Base-by-base conservation (phyloP, 2,888 invertebrate species). In the Doris montereyensis region DNA sequence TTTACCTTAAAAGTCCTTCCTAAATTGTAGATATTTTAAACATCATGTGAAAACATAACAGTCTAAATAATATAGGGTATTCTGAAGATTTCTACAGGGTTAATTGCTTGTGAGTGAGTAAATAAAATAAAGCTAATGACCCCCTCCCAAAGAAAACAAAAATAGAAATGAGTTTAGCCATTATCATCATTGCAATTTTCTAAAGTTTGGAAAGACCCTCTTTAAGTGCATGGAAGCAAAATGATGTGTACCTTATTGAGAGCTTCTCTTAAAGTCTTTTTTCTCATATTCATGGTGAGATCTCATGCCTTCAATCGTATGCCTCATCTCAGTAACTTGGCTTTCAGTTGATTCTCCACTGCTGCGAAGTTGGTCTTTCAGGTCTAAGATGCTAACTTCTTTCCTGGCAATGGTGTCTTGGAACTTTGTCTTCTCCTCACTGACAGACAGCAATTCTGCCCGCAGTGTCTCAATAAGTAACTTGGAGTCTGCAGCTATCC, bases 281-380 rank as follows among this genome's bases (percentile, higher is more conserved):
- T 84, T 84, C 72, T 89, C 88, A 74, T 84, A 85, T 65, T 88
- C 87, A 77, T 86, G 85, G 26, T 87, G 84, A 5, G 84, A 84
- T 35, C 84, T 83, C 57, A 87, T 82, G 35, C 87, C 86, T 24
- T 82, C 82, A 17, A 88, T 82, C 8, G 83, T 82, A 24, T 86
- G 83, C 30, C 84, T 83, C 34, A 89, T 81, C 24, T 87, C 87
- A 28, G 83, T 83, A 3, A 84, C 80, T 80, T 89, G 86, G 1
- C 80, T 72, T 13, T 82, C 80, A 2, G 81, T 79, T 4, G 83
- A 73, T 0, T 86, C 87, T 10, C 83, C 83, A 77, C 83, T 79
- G 24, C 82, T 77, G 34, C 84, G 82, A 17, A 88, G 79, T 68
- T 87, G 83, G 32, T 87, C 81, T 58, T 78, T 81, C 32, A 80